phyloP scores from a whole-genome alignment of 2,113 vertebrate genomes.

The Mellivora capensis region DNA sequence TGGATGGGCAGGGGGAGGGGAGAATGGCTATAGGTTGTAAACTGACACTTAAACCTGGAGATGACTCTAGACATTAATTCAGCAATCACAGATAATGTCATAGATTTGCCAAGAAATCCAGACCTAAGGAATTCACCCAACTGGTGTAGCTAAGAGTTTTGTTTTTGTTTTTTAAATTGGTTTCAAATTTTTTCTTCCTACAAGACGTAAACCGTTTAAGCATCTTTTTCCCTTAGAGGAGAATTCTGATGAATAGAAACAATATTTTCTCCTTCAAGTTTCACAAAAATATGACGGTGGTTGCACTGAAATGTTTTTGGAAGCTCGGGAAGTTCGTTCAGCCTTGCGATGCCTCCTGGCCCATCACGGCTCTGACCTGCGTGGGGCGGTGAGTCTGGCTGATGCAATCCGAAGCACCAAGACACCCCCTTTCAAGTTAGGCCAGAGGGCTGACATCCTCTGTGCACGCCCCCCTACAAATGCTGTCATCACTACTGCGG shows the following conservation, averaged over 20 bases:
- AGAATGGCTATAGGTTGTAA: not conserved
- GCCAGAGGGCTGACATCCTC: not conserved
- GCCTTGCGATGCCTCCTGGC: too few species aligned
- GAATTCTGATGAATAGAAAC: not conserved
- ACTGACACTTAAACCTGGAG: not conserved
- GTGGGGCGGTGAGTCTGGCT: not conserved
- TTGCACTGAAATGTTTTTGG: not conserved
- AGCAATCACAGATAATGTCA: not conserved
- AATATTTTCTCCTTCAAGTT: conserved; percentile 3
- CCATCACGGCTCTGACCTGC: not conserved
- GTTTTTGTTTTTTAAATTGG: not conserved
- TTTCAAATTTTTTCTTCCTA: not conserved
- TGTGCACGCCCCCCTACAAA: not conserved
- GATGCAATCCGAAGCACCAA: not conserved
- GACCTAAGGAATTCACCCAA: not conserved
- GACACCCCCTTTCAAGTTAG: not conserved
- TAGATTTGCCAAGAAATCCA: not conserved
- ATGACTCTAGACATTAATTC: not conserved
- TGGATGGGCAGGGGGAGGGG: not conserved
- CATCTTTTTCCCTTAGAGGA: not conserved
- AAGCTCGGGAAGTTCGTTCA: not conserved
- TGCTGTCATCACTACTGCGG: too few species aligned
- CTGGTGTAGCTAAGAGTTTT: not conserved
- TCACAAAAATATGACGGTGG: not conserved
- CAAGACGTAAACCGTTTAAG: not conserved